Evolutionary conservation across 30 jellyfish, hydroid and myxozoan genomes (phyloP).

Genomic region (Hydractinia echinata): DNA sequence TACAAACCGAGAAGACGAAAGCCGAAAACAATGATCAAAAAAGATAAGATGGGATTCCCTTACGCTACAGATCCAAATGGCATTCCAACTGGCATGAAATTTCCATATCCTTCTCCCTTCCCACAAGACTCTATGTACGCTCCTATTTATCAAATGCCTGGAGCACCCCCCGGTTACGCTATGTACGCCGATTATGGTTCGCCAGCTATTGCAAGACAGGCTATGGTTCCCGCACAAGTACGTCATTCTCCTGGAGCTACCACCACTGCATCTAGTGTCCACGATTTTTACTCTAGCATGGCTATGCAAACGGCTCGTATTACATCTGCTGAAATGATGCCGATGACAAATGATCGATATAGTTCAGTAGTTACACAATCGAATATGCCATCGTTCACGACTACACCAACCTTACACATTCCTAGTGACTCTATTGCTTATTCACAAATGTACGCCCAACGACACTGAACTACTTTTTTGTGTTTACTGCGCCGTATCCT

Average conservation of each 20-base stretch:
- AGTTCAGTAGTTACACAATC: background rate
- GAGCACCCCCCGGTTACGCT: conserved; percentile 70
- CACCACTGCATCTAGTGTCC: conserved; percentile 51
- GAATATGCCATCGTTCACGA: conserved; percentile 3
- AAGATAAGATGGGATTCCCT: conserved; percentile 94
- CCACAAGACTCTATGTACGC: conserved; percentile 94
- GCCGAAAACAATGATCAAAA: conserved; percentile 84
- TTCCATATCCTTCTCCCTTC: conserved; percentile 84
- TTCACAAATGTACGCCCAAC: conserved; percentile 26
- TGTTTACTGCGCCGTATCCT: too few species aligned
- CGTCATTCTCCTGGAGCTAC: conserved; percentile 44
- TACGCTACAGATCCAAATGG: conserved; percentile 89
- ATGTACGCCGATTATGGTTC: conserved; percentile 47
- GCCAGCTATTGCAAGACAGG: conserved; percentile 75
- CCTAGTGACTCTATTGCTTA: conserved; percentile 27
- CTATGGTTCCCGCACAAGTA: conserved; percentile 78
- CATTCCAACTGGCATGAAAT: conserved; percentile 71
- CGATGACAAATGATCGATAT: conserved; percentile 14
- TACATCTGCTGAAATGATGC: conserved; percentile 16
- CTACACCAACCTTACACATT: conserved; percentile 13
- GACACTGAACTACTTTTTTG: background rate
- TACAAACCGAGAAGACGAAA: conserved; percentile 96
- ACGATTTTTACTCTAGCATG: conserved; percentile 79
- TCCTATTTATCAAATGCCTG: conserved; percentile 91
- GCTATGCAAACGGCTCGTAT: conserved; percentile 60